A percentile compares a stretch with the other conserved stretches of the same genome.
phyloP scores from a whole-genome alignment of 2,113 vertebrate genomes.

The Sisor rabdophorus region DNA sequence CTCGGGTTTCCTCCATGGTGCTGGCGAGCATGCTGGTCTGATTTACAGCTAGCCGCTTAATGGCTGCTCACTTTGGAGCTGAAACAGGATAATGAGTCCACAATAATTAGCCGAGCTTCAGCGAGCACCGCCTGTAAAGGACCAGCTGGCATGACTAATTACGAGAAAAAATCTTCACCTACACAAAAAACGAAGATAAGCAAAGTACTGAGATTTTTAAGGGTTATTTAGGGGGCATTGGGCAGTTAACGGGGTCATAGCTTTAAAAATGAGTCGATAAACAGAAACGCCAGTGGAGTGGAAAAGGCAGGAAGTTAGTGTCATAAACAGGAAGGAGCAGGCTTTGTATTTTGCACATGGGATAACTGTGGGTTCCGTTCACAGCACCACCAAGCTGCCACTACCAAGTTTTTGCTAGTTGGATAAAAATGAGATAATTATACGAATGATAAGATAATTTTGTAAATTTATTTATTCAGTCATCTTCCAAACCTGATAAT shows the following conservation, averaged over 20 bases:
- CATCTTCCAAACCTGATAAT: no score
- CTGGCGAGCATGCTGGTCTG: constrained; percentile 31
- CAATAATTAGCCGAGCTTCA: constrained; percentile 56
- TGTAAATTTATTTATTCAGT: no score
- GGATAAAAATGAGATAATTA: no score
- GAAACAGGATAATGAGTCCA: constrained; percentile 50
- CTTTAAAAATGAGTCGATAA: background rate
- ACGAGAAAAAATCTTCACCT: constrained; percentile 47
- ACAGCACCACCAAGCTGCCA: no score
- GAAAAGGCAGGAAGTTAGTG: background rate
- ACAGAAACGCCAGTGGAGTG: background rate
- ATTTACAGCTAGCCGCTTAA: constrained; percentile 50
- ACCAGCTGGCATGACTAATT: constrained; percentile 58
- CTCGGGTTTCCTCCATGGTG: constrained; percentile 1
- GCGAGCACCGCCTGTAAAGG: constrained; percentile 51
- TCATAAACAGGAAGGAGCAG: background rate
- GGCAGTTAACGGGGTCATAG: background rate
- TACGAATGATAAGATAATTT: no score
- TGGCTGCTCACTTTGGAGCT: constrained; percentile 44
- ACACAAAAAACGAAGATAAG: constrained; percentile 37
- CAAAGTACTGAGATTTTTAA: constrained; percentile 6
- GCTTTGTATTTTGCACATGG: no score
- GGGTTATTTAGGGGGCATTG: background rate
- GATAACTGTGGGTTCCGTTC: no score
- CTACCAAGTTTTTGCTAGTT: no score